A percentile compares a stretch with the other conserved stretches of the same genome.
These are phyloP conservation scores for Rousettus madagascariensis DNA, from an alignment of 2,797 vertebrate genomes.

Conservation along the genomic window DNA sequence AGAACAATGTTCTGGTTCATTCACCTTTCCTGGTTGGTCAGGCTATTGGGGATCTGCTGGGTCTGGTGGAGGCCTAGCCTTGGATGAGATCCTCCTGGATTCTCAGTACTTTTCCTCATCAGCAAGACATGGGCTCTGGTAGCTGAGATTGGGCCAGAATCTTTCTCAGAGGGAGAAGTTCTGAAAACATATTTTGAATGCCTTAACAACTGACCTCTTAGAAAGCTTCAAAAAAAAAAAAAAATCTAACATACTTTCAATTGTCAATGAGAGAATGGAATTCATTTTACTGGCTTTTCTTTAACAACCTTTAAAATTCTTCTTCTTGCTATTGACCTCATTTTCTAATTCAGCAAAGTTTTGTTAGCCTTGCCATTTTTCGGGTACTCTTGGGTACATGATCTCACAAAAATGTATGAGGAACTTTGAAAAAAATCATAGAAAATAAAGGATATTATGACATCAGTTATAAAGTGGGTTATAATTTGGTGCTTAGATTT, in stretches of 20 bases:
- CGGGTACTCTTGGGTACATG: not conserved
- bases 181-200: not conserved
- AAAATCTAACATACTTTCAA: not conserved
- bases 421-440: not conserved
- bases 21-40: not conserved
- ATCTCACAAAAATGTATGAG: not conserved
- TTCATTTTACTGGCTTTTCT: not conserved
- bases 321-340: not conserved
- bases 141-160: not conserved
- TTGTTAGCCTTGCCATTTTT: not conserved
- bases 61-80: not conserved
- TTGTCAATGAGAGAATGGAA: not conserved
- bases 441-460: conserved; percentile 3
- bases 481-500: not conserved
- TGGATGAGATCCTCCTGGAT: not conserved
- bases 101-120: not conserved
- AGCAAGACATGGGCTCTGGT: not conserved
- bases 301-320: not conserved
- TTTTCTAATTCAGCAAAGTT: not conserved
- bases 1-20: not conserved
- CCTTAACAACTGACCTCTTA: not conserved
- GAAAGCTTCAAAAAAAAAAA: not conserved
- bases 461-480: not conserved
- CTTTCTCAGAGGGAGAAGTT: not conserved
- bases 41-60: too few species aligned